Base-by-base conservation (phyloP, 2,113 vertebrate genomes). In the Arenaria interpres region DNA sequence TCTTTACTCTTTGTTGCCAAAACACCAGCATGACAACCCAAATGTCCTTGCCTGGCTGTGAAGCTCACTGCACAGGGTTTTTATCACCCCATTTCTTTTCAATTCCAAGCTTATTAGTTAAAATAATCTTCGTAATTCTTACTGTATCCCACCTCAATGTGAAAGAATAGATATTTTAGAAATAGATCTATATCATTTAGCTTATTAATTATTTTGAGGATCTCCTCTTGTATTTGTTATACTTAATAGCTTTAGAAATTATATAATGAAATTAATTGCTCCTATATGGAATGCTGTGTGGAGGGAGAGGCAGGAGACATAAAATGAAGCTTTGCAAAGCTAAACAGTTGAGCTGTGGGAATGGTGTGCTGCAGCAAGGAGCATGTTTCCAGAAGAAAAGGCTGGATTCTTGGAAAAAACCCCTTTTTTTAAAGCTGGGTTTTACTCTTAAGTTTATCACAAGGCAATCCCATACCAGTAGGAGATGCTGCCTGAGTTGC, bases 71-170 rank as follows among this genome's bases (percentile, higher is more conserved):
- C 54, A 64, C 37, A 79, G 18, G 9, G 22, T 9, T 89, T 92
- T 89, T 78, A 71, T 93, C 62, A 85, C 45, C 21, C 48, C 62
- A 73, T 96, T 91, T 94, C 27, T 10, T 93, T 94, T 85, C 21
- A 80, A n/a, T 92, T 94, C 66, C 30, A 87, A 63, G 17, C 23
- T 87, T 82, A 76, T 72, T 91, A 93, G 62, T 81, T 94, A 85
- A 89, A 89, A 85, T 89, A 78, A 87, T 72, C 12, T 87, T 27
- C 30, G 22, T 92, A 91, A 81, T 82, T 94, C 43, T 66, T 82
- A 64, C 51, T 78, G 51, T 2, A 2, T 76, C 24, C 11, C 14
- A 56, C 48, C 57, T 78, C 30, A 85, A 7, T 75, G 48, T 48
- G 43, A 95, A 89, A 82, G 30, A 75, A 68, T 7, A 75, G 51